These are phyloP conservation scores for Zeugodacus cucurbitae DNA, from an alignment of 1,140 invertebrate genomes.

Conservation along the genomic window DNA sequence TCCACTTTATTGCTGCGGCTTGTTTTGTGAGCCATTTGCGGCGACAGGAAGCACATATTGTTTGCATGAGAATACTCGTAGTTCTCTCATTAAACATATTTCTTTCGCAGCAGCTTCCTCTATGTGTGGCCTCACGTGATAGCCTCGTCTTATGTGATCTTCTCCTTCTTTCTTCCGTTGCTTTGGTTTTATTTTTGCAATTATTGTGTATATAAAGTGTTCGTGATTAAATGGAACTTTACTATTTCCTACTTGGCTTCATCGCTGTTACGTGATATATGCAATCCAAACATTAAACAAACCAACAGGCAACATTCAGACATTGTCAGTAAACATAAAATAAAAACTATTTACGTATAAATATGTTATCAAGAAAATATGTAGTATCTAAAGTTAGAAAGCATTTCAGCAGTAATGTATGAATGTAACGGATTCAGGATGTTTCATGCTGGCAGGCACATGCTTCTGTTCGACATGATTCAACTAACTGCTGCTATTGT, in stretches of 20 bases:
- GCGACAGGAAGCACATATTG: slow-evolving; percentile 11
- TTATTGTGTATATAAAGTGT: slow-evolving; percentile 20
- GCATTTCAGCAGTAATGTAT: no score
- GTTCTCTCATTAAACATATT: background rate
- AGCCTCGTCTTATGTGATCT: background rate
- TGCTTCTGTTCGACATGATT: background rate
- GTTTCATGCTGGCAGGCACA: no score
- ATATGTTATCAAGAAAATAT: no score
- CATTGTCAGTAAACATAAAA: no score
- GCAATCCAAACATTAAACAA: no score
- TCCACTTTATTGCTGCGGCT: background rate
- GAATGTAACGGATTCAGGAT: no score
- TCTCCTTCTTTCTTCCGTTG: background rate
- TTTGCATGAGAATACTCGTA: slow-evolving; percentile 30
- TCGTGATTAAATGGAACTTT: no score
- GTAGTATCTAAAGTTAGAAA: no score
- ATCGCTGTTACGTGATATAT: no score
- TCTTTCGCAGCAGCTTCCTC: background rate
- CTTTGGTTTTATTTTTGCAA: background rate
- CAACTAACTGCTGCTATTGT: background rate
- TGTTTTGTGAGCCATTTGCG: background rate
- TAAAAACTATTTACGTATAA: no score
- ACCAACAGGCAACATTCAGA: no score
- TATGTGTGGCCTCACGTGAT: background rate
- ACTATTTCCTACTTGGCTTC: no score